These are phyloP conservation scores for Mesembrinibis cayennensis DNA, from an alignment of 2,113 vertebrate species.

Conservation along the genomic window DNA sequence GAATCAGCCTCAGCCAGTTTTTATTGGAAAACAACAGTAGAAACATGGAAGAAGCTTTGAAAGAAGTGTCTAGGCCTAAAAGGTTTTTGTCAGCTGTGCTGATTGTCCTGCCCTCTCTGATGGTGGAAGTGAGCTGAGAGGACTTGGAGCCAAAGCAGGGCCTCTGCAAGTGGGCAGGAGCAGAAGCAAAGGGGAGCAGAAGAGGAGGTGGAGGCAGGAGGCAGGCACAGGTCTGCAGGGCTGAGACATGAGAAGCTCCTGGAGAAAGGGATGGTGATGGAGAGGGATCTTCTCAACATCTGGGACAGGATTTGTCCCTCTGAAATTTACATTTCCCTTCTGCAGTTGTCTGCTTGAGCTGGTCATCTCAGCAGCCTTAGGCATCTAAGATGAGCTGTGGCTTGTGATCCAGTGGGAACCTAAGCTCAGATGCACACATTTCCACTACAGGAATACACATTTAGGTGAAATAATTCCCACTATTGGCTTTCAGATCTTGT, in stretches of 20 bases:
- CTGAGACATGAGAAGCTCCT: not conserved
- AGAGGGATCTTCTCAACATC: not conserved
- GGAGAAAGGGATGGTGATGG: not conserved
- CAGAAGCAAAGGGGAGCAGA: not conserved
- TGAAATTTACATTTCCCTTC: not conserved
- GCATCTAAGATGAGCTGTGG: not conserved
- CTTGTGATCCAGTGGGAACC: not conserved
- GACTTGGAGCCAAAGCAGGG: not conserved
- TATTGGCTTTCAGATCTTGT: not conserved
- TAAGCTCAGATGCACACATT: not conserved
- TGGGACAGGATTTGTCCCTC: not conserved
- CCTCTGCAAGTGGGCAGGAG: not conserved
- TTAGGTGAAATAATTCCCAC: not conserved
- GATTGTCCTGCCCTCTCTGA: not conserved
- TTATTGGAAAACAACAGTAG: not conserved
- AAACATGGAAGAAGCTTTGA: not conserved
- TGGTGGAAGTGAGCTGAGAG: not conserved
- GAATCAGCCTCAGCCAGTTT: not conserved
- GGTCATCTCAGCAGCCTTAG: not conserved
- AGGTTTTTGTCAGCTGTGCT: not conserved
- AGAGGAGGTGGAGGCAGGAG: not conserved
- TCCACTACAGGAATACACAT: not conserved
- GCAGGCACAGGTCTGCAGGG: not conserved
- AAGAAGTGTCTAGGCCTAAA: not conserved
- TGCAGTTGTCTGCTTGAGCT: not conserved